Evolutionary conservation across 2,797 vertebrate species (phyloP), one percentile per base, ranked within the genome.

Genomic region (Prunella strophiata): DNA sequence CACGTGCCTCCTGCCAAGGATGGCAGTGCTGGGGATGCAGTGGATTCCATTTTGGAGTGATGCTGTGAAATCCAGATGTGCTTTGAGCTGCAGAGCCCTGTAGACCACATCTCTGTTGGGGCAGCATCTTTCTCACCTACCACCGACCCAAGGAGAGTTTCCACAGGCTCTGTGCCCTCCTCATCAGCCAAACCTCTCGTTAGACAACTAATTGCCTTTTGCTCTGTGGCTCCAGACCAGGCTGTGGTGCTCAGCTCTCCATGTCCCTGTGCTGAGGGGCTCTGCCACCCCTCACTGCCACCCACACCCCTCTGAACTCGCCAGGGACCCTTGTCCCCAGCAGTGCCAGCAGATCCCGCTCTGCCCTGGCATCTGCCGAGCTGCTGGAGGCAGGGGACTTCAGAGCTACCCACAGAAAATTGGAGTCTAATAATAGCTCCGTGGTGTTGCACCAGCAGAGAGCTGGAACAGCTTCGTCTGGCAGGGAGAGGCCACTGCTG

Each of bases 381-480:
- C 87, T 52, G 65, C 91, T 77, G 89, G 91, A 67, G 51, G 94
- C 97, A 97, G 3, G 57, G 94, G 73, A 92, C 83, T 94, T 94
- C 92, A 91, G 25, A 45, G 96, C 96, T 93, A 72, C 63, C 90
- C 93, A 92, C 78, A 62, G 85, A 95, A 93, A 85, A 71, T 36
- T 85, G 97, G 95, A 72, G 73, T 96, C 97, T 95, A 88, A 78
- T 72, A 95, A 92, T 90, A 96, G 94, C 34, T 7, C 38, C 0
- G 1, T 45, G 65, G 93, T 88, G 87, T 77, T 5, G 5, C 82
- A 94, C 89, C 87, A 73, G 87, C 13, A 2, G 50, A 76, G 89
- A 85, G 85, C 87, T 77, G 93, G 87, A 76, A 88, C 63, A 43
- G 89, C 73, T 4, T 12, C 4, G 11, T 83, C 91, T 94, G 85